Evolutionary conservation across 37 sponge, comb jelly and placozoan species (phyloP).

Genomic region (Diacarnus erythraeanus): DNA sequence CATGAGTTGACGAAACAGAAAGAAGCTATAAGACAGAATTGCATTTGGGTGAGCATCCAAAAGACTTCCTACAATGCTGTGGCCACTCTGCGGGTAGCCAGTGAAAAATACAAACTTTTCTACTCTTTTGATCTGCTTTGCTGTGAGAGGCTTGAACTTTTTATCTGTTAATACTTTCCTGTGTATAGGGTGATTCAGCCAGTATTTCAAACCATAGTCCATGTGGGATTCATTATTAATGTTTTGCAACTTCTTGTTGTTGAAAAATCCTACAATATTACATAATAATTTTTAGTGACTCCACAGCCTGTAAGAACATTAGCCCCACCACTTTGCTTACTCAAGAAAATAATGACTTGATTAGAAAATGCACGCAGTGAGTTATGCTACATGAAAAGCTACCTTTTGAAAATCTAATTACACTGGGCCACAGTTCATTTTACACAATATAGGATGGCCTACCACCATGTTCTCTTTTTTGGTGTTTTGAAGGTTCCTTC

Average conservation of each 20-base stretch:
- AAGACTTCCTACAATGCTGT: conserved; percentile 36
- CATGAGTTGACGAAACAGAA: conserved; percentile 6
- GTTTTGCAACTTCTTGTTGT: background rate
- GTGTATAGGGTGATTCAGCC: background rate
- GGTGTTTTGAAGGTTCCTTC: too few species aligned
- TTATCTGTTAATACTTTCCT: background rate
- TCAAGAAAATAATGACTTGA: too few species aligned
- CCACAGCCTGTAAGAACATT: too few species aligned
- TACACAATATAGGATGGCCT: too few species aligned
- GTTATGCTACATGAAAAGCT: too few species aligned
- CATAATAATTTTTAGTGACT: too few species aligned
- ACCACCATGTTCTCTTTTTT: too few species aligned
- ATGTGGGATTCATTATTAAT: background rate
- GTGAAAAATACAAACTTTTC: conserved; percentile 22
- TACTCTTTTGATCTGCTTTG: background rate
- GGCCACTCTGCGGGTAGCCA: conserved; percentile 40
- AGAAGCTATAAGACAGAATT: conserved; percentile 6
- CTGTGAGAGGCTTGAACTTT: conserved; percentile 9
- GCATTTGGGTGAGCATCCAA: conserved; percentile 34
- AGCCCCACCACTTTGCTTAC: too few species aligned
- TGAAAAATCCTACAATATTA: too few species aligned
- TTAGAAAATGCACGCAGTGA: too few species aligned
- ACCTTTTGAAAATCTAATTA: too few species aligned
- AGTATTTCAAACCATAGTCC: background rate
- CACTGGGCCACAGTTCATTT: too few species aligned